These are phyloP conservation scores for Gorsachius magnificus DNA, from an alignment of 2,797 vertebrate genomes.

Conservation along the genomic window DNA sequence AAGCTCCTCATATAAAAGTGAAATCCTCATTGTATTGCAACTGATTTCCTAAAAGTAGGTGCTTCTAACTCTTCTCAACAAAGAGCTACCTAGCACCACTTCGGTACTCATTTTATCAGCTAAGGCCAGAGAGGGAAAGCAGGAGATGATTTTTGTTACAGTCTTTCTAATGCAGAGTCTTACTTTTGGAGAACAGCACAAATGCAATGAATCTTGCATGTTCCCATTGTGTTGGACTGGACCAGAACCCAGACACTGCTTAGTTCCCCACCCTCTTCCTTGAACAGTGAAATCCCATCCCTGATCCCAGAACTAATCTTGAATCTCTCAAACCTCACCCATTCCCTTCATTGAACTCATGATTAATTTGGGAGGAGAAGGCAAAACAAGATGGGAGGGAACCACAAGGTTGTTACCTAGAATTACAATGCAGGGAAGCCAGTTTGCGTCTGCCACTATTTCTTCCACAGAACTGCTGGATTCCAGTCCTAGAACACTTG, in stretches of 20 bases:
- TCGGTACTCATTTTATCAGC: neutral
- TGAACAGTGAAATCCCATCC: neutral
- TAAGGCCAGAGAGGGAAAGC: neutral
- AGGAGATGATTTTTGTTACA: neutral
- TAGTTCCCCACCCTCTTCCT: neutral
- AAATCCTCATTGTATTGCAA: neutral
- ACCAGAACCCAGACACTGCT: neutral
- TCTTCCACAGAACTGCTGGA: neutral
- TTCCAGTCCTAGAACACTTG: neutral
- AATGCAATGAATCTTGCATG: neutral
- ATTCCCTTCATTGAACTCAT: neutral
- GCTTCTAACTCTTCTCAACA: neutral
- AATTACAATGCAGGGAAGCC: neutral
- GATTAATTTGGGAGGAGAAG: neutral
- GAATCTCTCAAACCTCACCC: neutral
- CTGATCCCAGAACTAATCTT: neutral
- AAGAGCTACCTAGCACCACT: neutral
- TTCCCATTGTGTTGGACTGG: neutral
- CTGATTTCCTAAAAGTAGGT: neutral
- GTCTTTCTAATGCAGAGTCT: neutral
- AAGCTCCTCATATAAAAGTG: neutral
- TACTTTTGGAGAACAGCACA: neutral
- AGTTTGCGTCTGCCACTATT: neutral
- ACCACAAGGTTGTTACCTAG: neutral
- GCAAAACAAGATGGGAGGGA: neutral